Base-by-base conservation (phyloP, 2,888 invertebrate genomes). In the Melipona bicolor region DNA sequence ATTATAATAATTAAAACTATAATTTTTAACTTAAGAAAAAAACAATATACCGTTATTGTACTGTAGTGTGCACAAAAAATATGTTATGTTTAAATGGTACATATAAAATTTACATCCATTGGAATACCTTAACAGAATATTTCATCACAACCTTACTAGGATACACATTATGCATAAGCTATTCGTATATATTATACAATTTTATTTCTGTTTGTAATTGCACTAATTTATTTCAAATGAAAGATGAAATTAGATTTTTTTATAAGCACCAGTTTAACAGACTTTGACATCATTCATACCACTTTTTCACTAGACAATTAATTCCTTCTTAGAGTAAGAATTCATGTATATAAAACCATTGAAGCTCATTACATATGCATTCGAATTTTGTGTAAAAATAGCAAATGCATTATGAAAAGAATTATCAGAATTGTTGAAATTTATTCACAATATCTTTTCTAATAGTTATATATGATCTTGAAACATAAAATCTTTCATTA, bases 401-500 rank as follows among this genome's bases (percentile, higher is more conserved):
- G 87, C 52, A 85, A 79, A 87, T 85, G 82, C 81, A 72, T 68
- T 83, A 80, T 81, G 49, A 49, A 49, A 85, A 82, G 80, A 68
- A 78, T 83, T 77, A 52, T 69, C 86, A 89, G 74, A 65, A 65
- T 84, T 70, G 56, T 76, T 74, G 69, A 82, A 83, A 76, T 88
- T 68, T 76, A 72, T 83, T 81, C 24, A 72, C 27, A 27, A 17
- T 27, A 72, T 73, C 70, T 24, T 76, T 72, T 72, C 74, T 67
- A 83, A 91, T 81, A 81, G 85, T 89, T 84, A 90, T 82, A 81
- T 85, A 88, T 83, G 21, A 77, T 75, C n/a, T 86, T 89, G 88
- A 78, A 83, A 83, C 59, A 72, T 71, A 77, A 83, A 84, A 78
- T 49, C 81, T 69, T 82, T 87, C 84, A 88, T 92, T 93, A 93